Evolutionary conservation across 2,888 invertebrate species (phyloP).

Genomic region (Polydrusus cervinus): DNA sequence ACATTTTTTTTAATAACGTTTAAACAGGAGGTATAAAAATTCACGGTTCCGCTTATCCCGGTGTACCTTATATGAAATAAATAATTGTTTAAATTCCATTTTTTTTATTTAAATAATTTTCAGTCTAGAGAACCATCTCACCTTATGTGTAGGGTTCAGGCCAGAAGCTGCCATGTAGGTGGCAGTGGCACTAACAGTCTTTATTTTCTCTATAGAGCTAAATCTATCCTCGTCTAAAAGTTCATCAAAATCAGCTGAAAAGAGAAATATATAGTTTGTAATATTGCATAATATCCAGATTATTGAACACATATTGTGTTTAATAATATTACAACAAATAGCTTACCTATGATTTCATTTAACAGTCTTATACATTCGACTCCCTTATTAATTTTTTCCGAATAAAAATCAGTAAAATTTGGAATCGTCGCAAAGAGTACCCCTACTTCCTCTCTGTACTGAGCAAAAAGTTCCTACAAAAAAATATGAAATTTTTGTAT

Average conservation of each 20-base stretch:
- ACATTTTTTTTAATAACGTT: too few relatives aligned
- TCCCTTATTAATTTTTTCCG: slow-evolving; percentile 97
- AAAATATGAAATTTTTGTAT: too few relatives aligned
- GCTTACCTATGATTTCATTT: slow-evolving; percentile 97
- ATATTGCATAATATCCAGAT: too few relatives aligned
- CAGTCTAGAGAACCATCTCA: too few relatives aligned
- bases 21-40: too few relatives aligned
- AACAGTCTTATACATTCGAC: slow-evolving; percentile 97
- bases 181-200: slow-evolving; percentile 90
- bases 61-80: too few relatives aligned
- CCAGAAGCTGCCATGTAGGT: slow-evolving; percentile 98
- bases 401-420: slow-evolving; percentile 98
- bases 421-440: slow-evolving; percentile 99
- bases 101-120: too few relatives aligned
- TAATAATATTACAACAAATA: background rate
- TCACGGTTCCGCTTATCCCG: too few relatives aligned
- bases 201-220: slow-evolving; percentile 93
- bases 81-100: too few relatives aligned
- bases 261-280: background rate
- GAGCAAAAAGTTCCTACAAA: slow-evolving; percentile 84
- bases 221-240: slow-evolving; percentile 90
- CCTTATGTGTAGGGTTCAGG: slow-evolving; percentile 85
- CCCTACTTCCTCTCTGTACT: slow-evolving; percentile 89
- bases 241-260: slow-evolving; percentile 90
- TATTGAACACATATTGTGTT: too few relatives aligned